Evolutionary conservation across 2,888 invertebrate genomes (phyloP), one percentile per base, ranked within the genome.

Genomic region (Meiosimyza platycephala): DNA sequence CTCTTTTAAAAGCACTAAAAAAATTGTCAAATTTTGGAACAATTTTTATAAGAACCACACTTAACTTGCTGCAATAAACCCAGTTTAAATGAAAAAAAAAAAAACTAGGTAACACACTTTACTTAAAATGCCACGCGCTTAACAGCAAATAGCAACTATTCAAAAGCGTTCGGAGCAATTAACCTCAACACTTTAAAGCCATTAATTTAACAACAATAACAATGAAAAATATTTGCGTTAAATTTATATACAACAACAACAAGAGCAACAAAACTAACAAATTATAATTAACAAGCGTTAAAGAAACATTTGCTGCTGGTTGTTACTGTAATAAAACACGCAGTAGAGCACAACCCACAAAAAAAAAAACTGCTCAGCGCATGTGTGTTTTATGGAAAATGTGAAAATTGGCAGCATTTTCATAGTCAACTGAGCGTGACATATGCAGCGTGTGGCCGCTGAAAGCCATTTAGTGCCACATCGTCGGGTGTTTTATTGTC

Each of bases 371-470:
- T n/a, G 13, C 18, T 50, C 11, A 48, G 4, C 1, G 6, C 47
- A n/a, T 40, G 33, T 52, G 18, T 69, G 60, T 51, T 60, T 62
- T 62, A 33, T 69, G 60, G 50, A 54, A 63, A 70, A 63, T 72
- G 40, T 18, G 65, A 66, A 64, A 68, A 64, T 72, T 63, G 70
- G 28, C 16, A 55, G 47, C 69, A 65, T 59, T 70, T 73, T 70
- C 73, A 65, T 51, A 73, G 73, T 59, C 57, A 64, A 47, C 52
- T 52, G 54, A 70, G 73, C 73, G 48, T 69, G 59, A 70, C 52
- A 65, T 62, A 64, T 71, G 33, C 54, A 22, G 9, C 40, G 40
- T 40, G 40, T 40, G 40, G 40, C 40, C 9, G 40, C 9, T 40
- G 40, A 40, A 40, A 40, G 40, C 40, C 40, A 9, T 40, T 40